phyloP scores from a whole-genome alignment of 2,888 invertebrate species.

The Pterostichus madidus region DNA sequence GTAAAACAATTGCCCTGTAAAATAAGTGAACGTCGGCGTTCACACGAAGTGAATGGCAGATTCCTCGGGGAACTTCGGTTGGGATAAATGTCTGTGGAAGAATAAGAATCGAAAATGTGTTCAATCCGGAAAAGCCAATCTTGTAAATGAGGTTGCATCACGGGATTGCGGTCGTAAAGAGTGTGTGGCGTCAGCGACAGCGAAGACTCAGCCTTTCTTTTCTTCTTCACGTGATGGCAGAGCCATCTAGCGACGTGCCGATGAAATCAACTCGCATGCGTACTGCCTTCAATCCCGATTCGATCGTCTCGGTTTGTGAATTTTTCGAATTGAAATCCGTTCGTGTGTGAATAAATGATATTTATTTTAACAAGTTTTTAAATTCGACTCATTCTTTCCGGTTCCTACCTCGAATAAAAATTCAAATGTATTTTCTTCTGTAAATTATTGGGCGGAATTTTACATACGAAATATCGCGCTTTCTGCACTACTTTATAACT shows the following conservation, averaged over 20 bases:
- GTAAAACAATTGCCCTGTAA: slow-evolving; percentile 62
- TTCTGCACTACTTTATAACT: slow-evolving; percentile 18
- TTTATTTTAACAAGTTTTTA: slow-evolving; percentile 55
- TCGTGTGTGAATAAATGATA: slow-evolving; percentile 52
- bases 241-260: slow-evolving; percentile 41
- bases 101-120: slow-evolving; percentile 60
- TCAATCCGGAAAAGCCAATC: slow-evolving; percentile 66
- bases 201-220: background rate
- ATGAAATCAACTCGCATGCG: slow-evolving; percentile 42
- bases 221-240: background rate
- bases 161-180: slow-evolving; percentile 61
- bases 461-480: slow-evolving; percentile 42
- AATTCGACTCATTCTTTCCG: slow-evolving; percentile 50
- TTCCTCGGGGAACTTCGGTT: slow-evolving; percentile 37
- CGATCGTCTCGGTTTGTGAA: slow-evolving; percentile 44
- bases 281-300: slow-evolving; percentile 22
- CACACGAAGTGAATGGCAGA: slow-evolving; percentile 46
- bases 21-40: slow-evolving; percentile 57
- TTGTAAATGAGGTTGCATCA: slow-evolving; percentile 66
- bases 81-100: slow-evolving; percentile 58
- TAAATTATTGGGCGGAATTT: slow-evolving; percentile 45
- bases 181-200: slow-evolving; percentile 51
- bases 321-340: slow-evolving; percentile 46
- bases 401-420: slow-evolving; percentile 43
- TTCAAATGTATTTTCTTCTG: slow-evolving; percentile 49